phyloP scores from a whole-genome alignment of 2,888 invertebrate species.

The Cosmorhoe ocellata region DNA sequence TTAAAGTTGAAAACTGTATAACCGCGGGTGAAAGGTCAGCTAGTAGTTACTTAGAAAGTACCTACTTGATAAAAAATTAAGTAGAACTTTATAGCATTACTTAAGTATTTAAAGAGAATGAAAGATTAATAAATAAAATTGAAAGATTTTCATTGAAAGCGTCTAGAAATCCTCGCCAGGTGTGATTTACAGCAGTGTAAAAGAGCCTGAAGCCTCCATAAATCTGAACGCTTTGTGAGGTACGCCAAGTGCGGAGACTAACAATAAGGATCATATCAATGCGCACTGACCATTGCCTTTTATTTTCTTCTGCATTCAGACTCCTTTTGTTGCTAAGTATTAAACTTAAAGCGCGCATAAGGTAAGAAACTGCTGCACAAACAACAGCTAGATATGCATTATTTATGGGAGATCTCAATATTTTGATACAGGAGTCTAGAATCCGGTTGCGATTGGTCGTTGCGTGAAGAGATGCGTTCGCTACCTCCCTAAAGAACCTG shows the following conservation, averaged over 20 bases:
- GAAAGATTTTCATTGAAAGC: conserved; percentile 13
- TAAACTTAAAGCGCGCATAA: conserved; percentile 1
- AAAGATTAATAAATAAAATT: conserved; percentile 25
- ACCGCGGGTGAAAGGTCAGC: too few species aligned
- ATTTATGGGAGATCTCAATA: conserved; percentile 18
- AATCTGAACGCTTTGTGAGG: conserved; percentile 40
- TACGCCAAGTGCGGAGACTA: conserved; percentile 32
- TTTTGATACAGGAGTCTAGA: conserved; percentile 17
- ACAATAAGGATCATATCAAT: conserved; percentile 43
- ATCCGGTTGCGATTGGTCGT: conserved; percentile 25
- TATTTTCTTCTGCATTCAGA: conserved; percentile 28
- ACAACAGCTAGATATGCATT: conserved; percentile 2
- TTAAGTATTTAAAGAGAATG: conserved; percentile 8
- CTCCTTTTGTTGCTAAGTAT: conserved; percentile 10
- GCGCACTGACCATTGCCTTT: conserved; percentile 34
- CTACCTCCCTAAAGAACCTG: conserved; percentile 58
- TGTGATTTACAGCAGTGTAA: conserved; percentile 49
- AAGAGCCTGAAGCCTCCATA: conserved; percentile 37
- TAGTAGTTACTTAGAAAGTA: too few species aligned
- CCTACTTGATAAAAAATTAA: too few species aligned
- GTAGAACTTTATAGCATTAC: too few species aligned
- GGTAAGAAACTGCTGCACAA: conserved; percentile 2
- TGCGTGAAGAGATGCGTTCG: conserved; percentile 46
- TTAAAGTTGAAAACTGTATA: too few species aligned
- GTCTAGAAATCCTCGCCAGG: conserved; percentile 30